Evolutionary conservation across 2,888 invertebrate genomes (phyloP), one percentile per base, ranked within the genome.

Genomic region (Phortica magna): DNA sequence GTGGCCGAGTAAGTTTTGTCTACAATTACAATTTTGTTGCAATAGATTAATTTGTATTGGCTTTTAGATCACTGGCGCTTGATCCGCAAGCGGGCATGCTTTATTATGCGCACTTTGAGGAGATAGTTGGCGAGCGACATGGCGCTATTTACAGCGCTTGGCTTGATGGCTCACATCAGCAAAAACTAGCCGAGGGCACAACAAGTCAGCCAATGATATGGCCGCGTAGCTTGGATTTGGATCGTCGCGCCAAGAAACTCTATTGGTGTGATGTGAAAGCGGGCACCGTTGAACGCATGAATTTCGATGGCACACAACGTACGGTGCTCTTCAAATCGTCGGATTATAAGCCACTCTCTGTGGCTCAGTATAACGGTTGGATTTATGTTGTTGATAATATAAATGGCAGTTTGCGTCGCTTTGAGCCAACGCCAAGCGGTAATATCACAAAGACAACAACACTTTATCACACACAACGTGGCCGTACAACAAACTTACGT

Each of bases 221-320:
- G 96, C 96, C 97, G 4, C 95, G 94, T 86, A 96, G 96, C 10
- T 93, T 97, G 73, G 94, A 95, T 4, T 92, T 95, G n/a, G 95
- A 95, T 87, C 92, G 92, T 31, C 90, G 92, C 14, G 92, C 92
- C 9, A 93, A 93, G 67, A 92, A 92, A 73, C 87, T 95, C 55
- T 95, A 95, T 88, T 95, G 95, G 95, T 95, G 96, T 88, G 96
- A 97, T 92, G 94, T 95, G 0, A 94, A 93, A 82, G 91, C 94
- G 80, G 93, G 95, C 89, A 94, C 93, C 78, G 94, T 97, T 79
- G 95, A 96, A 91, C 94, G 94, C 75, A 93, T 94, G 61, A 92
- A 93, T 81, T 90, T 94, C 59, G 93, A 94, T 84, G 94, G 94
- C 17, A 92, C 89, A 1, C 91, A 92, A 39, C 91, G 94, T 65